Percentiles rank a stretch among this genome's conserved stretches.
Evolutionary conservation across 2,797 vertebrate species (phyloP).

Genomic region (Bucorvus abyssinicus): DNA sequence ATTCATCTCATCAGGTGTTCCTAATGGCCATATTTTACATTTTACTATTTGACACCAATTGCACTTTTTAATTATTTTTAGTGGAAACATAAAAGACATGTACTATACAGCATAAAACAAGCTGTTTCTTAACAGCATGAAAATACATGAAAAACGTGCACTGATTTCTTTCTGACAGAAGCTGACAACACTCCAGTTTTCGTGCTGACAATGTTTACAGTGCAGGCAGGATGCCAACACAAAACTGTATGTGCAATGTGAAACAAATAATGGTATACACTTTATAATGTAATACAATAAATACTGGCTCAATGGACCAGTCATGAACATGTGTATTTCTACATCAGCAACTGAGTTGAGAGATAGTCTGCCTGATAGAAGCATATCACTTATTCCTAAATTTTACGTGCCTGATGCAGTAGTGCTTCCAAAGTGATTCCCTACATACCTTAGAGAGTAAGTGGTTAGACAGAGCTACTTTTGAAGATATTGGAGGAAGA

Average conservation of each 20-base stretch:
- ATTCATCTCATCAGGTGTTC: not conserved
- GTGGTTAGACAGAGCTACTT: not conserved
- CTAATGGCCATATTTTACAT: not conserved
- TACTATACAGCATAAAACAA: not conserved
- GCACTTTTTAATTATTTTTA: not conserved
- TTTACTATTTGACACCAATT: not conserved
- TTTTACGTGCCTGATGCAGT: not conserved
- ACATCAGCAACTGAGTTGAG: not conserved
- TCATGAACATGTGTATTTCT: not conserved
- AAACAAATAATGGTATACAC: not conserved
- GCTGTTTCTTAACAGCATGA: not conserved
- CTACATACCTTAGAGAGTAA: not conserved
- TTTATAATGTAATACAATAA: not conserved
- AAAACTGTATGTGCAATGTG: fast-evolving
- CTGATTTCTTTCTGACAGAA: not conserved
- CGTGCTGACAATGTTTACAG: not conserved
- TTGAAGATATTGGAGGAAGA: not conserved
- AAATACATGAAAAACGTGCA: not conserved
- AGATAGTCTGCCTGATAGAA: not conserved
- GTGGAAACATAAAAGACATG: not conserved
- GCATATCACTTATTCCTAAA: not conserved
- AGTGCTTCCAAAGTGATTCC: not conserved
- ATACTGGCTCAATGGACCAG: not conserved
- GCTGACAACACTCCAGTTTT: not conserved
- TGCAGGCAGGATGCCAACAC: not conserved